Base-by-base conservation (phyloP, 1,140 invertebrate species). In the Ptiloglossa arizonensis region DNA sequence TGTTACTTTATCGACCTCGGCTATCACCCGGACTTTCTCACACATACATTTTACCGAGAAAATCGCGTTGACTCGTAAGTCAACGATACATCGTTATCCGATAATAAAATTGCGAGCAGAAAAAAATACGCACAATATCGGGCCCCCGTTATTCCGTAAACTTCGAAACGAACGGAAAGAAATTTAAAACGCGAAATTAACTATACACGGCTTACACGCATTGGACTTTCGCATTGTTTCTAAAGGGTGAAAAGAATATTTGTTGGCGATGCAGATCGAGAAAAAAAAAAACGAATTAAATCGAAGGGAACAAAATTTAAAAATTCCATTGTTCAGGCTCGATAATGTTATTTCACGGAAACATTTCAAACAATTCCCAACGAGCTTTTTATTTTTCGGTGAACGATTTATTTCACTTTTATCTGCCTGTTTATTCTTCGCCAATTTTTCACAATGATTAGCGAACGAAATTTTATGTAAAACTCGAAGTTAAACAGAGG, bases 1-100 rank as follows among this genome's bases (percentile, higher is more conserved):
- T 17, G 50, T 66, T 56, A 35, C 41, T 67, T 50, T 66, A 66
- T 74, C 38, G 71, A 74, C 17, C 19, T 44, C 44, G 38, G 44
- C 35, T 56, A 66, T 44, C 71, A 24, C 24, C 24, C 27, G 19
- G 27, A 32, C 0, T 19, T 32, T 44, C 15, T 41, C 8, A 41
- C 17, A 24, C n/a, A 56, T 74, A 66, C 50, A 13, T 66, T 74
- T 22, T 24, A 9, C 2, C 2, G 1, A 3, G 13, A 29, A 54
- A 73, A 54, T 66, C 24, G n/a, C 22, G 11, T 50, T 35, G 13
- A 19, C 56, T 8, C 15, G 22, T 15, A 38, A 38, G 35, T 9
- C 4, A 5, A 38, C 35, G 35, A 38, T 9, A 38, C 19, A 22
- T 38, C 24, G 57, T 35, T 50, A 35, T 50, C 22, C 32, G 48